Evolutionary conservation across 2,113 vertebrate species (phyloP), one percentile per base, ranked within the genome.

Genomic region (Pseudois nayaur): DNA sequence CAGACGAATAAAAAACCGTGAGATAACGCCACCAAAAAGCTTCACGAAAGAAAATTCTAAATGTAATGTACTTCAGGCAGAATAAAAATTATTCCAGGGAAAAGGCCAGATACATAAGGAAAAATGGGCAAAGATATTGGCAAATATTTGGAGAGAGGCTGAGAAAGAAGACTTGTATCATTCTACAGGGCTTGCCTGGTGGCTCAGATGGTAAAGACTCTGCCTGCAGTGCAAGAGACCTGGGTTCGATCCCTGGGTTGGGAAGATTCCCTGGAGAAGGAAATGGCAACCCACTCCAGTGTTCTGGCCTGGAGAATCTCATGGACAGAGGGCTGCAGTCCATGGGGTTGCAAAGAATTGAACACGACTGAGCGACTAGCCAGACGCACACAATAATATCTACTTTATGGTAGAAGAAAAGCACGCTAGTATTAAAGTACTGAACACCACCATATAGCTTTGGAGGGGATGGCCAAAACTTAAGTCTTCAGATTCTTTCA

Each of bases 401-500:
- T 87, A 36, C 25, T 91, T 89, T 76, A 74, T 21, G 86, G 89
- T 3, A 57, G 96, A 59, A 50, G 40, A 81, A 55, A 57, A 48
- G 50, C 2, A 74, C 29, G 83, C 84, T 27, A 31, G 36, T 8
- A 15, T 67, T 74, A 33, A 97, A 93, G 86, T 84, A 36, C 64
- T 16, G 45, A 62, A n/a, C 33, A 17, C 15, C 23, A 83, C 78
- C 55, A 3, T 95, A 10, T 74, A 62, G 89, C 95, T 98, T 93
- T 36, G 96, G 60, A 96, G 40, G 86, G 57, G 54, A 74, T 33
- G 40, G 71, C 52, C 71, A 94, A 90, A 85, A 67, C 79, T 52
- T 48, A 91, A 83, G 60, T 91, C 60, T 97, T 92, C 48, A 85
- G 55, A 59, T n/a, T 57, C 82, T 74, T 94, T 43, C 92, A n/a